phyloP scores from a whole-genome alignment of 2,888 invertebrate species.

The Steinernema carpocapsae region DNA sequence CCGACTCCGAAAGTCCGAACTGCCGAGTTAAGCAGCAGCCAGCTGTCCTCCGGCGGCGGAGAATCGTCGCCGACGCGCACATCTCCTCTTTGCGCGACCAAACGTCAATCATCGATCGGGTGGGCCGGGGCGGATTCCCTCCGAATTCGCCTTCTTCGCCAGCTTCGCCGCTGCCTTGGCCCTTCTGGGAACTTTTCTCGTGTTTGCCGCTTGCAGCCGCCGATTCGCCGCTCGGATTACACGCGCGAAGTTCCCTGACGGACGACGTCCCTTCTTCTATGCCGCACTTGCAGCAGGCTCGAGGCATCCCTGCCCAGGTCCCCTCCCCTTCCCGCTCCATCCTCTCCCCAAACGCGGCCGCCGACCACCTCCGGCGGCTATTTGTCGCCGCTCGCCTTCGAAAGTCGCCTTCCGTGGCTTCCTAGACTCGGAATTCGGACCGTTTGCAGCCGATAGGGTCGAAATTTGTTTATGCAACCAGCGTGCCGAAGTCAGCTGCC shows the following conservation, averaged over 20 bases:
- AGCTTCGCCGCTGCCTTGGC: neutral
- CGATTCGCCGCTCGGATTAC: neutral
- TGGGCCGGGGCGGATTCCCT: conserved; percentile 9
- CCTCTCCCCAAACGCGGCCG: neutral
- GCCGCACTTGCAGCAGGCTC: conserved; percentile 4
- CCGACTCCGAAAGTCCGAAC: neutral
- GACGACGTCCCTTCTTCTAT: neutral
- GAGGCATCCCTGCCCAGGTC: neutral
- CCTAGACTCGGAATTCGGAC: neutral
- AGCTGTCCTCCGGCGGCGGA: neutral
- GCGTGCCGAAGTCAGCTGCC: conserved; percentile 18
- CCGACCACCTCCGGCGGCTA: neutral
- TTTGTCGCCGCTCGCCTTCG: neutral
- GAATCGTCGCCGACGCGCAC: conserved; percentile 15
- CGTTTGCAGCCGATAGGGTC: neutral
- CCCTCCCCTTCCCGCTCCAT: neutral
- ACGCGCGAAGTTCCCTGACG: neutral
- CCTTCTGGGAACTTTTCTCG: neutral
- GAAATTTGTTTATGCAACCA: conserved; percentile 20
- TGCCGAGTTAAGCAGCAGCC: conserved; percentile 11
- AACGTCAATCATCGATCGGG: conserved; percentile 10
- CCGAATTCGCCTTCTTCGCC: conserved; percentile 16
- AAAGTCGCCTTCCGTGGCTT: neutral
- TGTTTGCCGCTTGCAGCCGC: neutral
- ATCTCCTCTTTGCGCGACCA: conserved; percentile 25